Percentiles rank a stretch among this genome's conserved stretches.
phyloP scores from a whole-genome alignment of 2,797 vertebrate genomes.

The Dallia pectoralis region DNA sequence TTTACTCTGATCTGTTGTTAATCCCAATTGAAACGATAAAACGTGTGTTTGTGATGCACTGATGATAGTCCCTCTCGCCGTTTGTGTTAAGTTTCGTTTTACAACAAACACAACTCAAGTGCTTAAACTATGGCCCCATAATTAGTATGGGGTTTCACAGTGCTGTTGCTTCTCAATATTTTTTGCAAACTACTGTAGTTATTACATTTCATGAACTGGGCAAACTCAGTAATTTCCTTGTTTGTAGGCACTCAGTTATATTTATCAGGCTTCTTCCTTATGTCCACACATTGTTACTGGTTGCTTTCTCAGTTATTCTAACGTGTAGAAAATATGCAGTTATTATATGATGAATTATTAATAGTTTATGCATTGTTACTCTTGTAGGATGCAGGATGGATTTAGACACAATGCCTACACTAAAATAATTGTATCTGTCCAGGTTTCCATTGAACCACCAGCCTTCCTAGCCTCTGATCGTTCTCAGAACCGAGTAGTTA shows the following conservation, averaged over 20 bases:
- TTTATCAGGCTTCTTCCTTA: background rate
- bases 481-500: constrained; percentile 41
- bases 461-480: constrained; percentile 33
- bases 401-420: background rate
- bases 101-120: background rate
- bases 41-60: background rate
- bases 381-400: background rate
- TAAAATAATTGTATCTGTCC: background rate
- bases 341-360: background rate
- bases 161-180: background rate
- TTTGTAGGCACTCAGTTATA: background rate
- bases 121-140: background rate
- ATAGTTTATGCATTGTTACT: background rate
- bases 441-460: constrained; percentile 47
- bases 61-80: background rate
- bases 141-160: too few relatives aligned
- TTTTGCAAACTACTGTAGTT: background rate
- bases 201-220: background rate
- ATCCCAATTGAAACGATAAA: background rate
- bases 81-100: background rate
- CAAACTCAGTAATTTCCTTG: background rate
- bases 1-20: background rate
- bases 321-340: background rate
- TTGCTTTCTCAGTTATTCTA: background rate
- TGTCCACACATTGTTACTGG: background rate